Percentiles rank a stretch among this genome's conserved stretches.
phyloP scores from a whole-genome alignment of 2,113 vertebrate species.

The Bufo bufo region DNA sequence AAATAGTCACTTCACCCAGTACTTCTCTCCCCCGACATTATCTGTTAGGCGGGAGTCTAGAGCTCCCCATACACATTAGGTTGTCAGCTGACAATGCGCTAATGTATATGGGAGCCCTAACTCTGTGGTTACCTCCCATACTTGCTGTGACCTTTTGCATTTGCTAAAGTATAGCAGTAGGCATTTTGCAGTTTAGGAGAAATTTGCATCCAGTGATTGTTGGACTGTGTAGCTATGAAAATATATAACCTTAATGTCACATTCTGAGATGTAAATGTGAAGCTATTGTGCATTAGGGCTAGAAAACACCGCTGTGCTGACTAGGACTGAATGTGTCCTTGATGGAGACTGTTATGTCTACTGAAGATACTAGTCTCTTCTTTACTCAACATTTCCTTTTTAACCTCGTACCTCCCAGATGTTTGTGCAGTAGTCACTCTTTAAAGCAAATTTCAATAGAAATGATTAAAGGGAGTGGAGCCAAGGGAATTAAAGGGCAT shows the following conservation, averaged over 20 bases:
- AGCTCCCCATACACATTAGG: too few species aligned
- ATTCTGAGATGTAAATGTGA: background rate
- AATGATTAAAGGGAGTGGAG: too few species aligned
- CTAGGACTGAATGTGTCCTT: slow-evolving; percentile 23
- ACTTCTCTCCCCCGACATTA: too few species aligned
- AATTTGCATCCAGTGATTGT: background rate
- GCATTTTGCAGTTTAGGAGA: background rate
- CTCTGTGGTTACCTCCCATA: too few species aligned
- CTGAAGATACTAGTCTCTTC: background rate
- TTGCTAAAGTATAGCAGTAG: background rate
- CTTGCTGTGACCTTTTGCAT: background rate
- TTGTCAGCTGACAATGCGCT: too few species aligned
- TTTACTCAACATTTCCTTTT: background rate
- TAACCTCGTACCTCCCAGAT: background rate
- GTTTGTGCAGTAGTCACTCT: background rate
- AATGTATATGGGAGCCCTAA: too few species aligned
- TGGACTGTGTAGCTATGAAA: background rate
- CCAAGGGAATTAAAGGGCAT: too few species aligned
- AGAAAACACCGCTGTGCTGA: slow-evolving; percentile 4
- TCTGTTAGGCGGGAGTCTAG: too few species aligned
- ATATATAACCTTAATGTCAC: background rate
- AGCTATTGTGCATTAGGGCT: background rate
- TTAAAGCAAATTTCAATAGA: background rate
- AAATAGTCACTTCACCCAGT: too few species aligned
- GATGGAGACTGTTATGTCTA: slow-evolving; percentile 13